Evolutionary conservation across 2,797 vertebrate species (phyloP).

Genomic region (Acomys russatus): DNA sequence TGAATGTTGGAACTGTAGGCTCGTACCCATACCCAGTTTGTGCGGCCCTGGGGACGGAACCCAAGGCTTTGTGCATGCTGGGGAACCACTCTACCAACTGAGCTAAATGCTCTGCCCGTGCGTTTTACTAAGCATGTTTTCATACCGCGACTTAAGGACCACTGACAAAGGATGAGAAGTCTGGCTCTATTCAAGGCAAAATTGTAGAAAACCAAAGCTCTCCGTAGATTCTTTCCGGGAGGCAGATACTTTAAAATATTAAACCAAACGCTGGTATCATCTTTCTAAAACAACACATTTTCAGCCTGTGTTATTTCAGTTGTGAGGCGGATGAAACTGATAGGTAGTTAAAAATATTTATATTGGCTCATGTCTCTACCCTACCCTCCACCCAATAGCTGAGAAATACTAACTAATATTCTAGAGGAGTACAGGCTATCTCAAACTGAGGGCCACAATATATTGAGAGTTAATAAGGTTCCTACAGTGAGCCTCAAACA

Average conservation of each 20-base stretch:
- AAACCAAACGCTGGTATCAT: conserved; percentile 8
- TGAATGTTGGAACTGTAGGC: not conserved
- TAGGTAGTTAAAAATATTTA: conserved; percentile 68
- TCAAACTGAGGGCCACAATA: conserved; percentile 7
- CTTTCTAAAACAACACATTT: conserved; percentile 69
- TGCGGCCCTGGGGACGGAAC: not conserved
- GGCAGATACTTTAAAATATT: conserved; percentile 56
- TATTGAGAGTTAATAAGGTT: not conserved
- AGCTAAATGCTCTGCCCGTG: not conserved
- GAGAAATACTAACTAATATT: conserved; percentile 13
- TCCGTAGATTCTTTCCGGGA: conserved; percentile 60
- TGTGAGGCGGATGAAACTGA: conserved; percentile 64
- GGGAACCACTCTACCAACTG: not conserved
- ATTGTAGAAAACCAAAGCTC: conserved; percentile 47
- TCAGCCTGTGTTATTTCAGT: conserved; percentile 77
- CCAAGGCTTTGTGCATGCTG: not conserved
- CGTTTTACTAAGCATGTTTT: conserved; percentile 34
- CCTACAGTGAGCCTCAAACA: not conserved
- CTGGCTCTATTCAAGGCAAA: conserved; percentile 50
- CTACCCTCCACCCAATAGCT: conserved; percentile 15
- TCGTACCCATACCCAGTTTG: too few relatives aligned
- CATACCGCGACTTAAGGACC: conserved; percentile 15
- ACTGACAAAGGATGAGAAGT: not conserved
- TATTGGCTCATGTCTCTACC: conserved; percentile 44
- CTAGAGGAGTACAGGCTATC: not conserved